Evolutionary conservation across 2,113 vertebrate genomes (phyloP).

Genomic region (Cacatua alba): DNA sequence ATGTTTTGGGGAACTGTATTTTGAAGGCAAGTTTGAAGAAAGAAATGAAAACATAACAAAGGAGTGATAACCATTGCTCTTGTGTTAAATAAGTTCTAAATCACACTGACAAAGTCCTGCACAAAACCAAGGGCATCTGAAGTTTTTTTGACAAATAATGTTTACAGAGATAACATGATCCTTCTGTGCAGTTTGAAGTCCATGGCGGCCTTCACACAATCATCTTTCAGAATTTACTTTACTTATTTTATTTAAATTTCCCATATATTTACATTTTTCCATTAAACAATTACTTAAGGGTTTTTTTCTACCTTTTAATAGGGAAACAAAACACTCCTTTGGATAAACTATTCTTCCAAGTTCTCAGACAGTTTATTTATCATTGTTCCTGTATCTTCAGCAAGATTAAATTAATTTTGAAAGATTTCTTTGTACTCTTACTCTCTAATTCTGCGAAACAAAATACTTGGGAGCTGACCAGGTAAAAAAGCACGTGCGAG

Average conservation of each 20-base stretch:
- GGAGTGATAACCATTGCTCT: neutral
- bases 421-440: neutral
- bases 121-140: neutral
- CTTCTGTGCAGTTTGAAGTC: neutral
- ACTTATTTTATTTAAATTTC: neutral
- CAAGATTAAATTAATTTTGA: neutral
- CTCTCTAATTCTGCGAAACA: neutral
- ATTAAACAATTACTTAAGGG: rapidly evolving
- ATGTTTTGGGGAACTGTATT: neutral
- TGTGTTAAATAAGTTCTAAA: neutral
- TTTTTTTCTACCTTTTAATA: neutral
- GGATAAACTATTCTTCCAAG: neutral
- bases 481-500: neutral
- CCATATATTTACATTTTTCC: neutral
- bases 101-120: neutral
- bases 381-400: neutral
- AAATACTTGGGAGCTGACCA: neutral
- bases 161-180: neutral
- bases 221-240: neutral
- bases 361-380: neutral
- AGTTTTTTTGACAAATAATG: neutral
- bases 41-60: neutral
- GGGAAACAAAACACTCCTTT: neutral
- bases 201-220: neutral
- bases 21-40: neutral